A percentile compares a stretch with the other conserved stretches of the same genome.
These are phyloP conservation scores for Scytalopus superciliaris DNA, from an alignment of 2,113 vertebrate genomes.

Conservation along the genomic window DNA sequence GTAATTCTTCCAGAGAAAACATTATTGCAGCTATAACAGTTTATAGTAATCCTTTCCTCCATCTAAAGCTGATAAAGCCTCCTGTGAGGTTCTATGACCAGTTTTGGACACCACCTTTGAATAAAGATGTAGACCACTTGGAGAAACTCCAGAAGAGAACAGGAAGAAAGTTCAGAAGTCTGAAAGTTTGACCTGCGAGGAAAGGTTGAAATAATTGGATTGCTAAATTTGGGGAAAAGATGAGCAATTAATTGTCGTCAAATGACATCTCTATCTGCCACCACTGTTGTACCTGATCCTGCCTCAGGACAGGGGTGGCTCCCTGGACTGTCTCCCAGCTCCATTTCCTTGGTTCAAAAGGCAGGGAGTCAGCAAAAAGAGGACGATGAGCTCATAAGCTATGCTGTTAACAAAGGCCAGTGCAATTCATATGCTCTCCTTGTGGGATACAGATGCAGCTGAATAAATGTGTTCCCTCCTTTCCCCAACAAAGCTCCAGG, in stretches of 20 bases:
- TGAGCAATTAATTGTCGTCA: background rate
- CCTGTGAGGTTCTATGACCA: background rate
- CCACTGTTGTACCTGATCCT: rapidly evolving
- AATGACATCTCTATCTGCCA: background rate
- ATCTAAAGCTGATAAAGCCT: background rate
- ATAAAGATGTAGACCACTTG: background rate
- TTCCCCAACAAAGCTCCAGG: background rate
- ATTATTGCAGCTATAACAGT: background rate
- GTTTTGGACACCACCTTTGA: background rate
- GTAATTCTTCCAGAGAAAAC: background rate
- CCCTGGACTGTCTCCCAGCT: background rate
- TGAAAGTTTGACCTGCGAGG: background rate
- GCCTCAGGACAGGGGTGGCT: background rate
- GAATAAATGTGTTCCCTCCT: background rate
- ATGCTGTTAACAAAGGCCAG: background rate
- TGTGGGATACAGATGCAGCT: background rate
- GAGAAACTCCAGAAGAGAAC: background rate
- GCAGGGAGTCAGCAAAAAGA: background rate
- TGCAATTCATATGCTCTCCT: background rate
- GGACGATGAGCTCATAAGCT: background rate
- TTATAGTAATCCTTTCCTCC: background rate
- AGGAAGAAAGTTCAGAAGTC: background rate
- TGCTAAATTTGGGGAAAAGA: background rate
- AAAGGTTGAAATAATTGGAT: background rate
- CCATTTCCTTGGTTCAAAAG: background rate